Base-by-base conservation (phyloP, 2,888 invertebrate species). In the Napeogenes sylphis region DNA sequence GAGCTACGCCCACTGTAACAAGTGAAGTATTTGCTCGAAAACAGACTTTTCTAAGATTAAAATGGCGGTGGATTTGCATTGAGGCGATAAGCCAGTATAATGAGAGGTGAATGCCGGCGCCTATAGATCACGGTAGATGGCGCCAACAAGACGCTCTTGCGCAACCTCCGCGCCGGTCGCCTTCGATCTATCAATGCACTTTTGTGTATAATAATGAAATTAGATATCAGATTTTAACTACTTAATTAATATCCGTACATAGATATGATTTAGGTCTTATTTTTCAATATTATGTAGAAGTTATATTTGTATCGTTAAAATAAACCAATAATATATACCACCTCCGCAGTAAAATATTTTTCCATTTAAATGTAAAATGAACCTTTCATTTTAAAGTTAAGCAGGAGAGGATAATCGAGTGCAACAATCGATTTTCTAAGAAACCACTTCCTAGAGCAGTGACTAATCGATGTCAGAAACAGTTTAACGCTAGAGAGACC, bases 41-140 rank as follows among this genome's bases (percentile, higher is more conserved):
- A 74, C 68, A 58, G 65, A 72, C 70, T 72, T 75, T 74, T 73
- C 66, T 68, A 58, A 64, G 65, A 83, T 83, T 83, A 80, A 82
- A 84, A 80, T 78, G 79, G 74, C 77, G 79, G 74, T 68, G 76
- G 79, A 84, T 85, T 85, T 84, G 85, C 85, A 86, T 86, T 80
- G 81, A 81, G 72, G 78, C 76, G 85, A 85, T 84, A 86, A 83
- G 76, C 45, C 45, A 56, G 54, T 58, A 65, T 84, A 83, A 84
- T 80, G 82, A 85, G 78, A 72, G 77, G 73, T 74, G 74, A 73
- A 61, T 68, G 73, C 69, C 69, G 82, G 85, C 83, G 83, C 82
- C 85, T 73, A 75, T 84, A 84, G 84, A 85, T 84, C 87, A 84
- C 85, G 77, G 73, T 83, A 85, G 85, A 85, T 84, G 88, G 87